Evolutionary conservation across 1,140 invertebrate genomes (phyloP), one percentile per base, ranked within the genome.

Genomic region (Chymomyza costata): DNA sequence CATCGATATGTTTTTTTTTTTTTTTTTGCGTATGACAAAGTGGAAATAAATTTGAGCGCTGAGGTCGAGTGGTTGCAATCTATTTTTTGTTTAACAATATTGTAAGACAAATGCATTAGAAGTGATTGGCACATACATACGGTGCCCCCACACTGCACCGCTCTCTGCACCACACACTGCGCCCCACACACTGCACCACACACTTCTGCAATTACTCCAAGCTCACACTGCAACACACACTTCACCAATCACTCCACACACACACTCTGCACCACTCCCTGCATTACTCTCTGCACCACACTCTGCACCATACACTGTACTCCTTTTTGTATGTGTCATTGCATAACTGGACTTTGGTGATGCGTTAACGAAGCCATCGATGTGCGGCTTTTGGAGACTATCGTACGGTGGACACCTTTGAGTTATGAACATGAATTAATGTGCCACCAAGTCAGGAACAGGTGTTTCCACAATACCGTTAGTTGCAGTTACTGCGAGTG

Each of bases 401-500:
- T 3, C 21, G 21, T 8, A 25, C 21, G 8, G 21, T 8, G 21
- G 8, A 25, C 3, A 25, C 21, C 21, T 70, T 61, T 80, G 66
- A 78, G 66, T 76, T 76, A 76, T 76, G 73, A 80, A 80, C 73
- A 76, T 76, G 66, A 71, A 78, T 66, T 80, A 76, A 65, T 74
- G 69, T 60, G 65, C 65, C 59, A 69, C 50, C 37, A 50, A 46
- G 64, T 68, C 65, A 38, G 17, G 34, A n/a, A 8, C 21, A 21
- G 17, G 16, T 6, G 13, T n/a, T n/a, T n/a, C n/a, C n/a, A n/a
- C n/a, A n/a, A n/a, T n/a, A n/a, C n/a, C n/a, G n/a, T n/a, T n/a
- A n/a, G n/a, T n/a, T n/a, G n/a, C n/a, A n/a, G n/a, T n/a, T n/a
- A n/a, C n/a, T n/a, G n/a, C n/a, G n/a, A n/a, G n/a, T n/a, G n/a